Base-by-base conservation (phyloP, 2,888 invertebrate species). In the Andrena praecox region DNA sequence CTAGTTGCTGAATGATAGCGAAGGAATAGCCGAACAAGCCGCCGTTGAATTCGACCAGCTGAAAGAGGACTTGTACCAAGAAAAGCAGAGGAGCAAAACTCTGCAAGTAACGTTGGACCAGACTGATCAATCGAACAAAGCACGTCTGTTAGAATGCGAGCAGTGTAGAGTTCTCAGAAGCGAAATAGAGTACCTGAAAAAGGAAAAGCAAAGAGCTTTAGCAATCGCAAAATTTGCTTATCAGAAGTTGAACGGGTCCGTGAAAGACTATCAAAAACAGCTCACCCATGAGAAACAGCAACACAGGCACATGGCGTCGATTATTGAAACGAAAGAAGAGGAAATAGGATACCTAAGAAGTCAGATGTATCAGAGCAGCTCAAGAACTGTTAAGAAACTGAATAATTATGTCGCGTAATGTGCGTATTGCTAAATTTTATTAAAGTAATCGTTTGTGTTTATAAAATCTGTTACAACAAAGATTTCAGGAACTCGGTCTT, bases 1-100 rank as follows among this genome's bases (percentile, higher is more conserved):
- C 29, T 60, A 91, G 92, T 83, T 91, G 33, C 69, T 92, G 52
- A 88, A 88, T 60, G 88, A 91, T 29, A 91, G 91, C 66, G 87
- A 91, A 76, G 80, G 68, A 63, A 89, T 91, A 85, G 89, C 87
- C 2, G 77, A 86, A 48, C 88, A 91, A 86, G 89, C 88, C 31
- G 88, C 91, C n/a, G 69, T 80, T 29, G 91, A 92, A 82, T 91
- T 91, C 48, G 86, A 90, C 69, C 76, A 85, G 48, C 76, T 92
- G 20, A 87, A 88, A 62, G 85, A 87, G 24, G 87, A 91, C 80
- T 62, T 92, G 33, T 83, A 84, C 35, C 79, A 77, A 52, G 86
- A 89, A 54, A 90, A 85, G 67, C 80, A 89, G 76, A 87, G 70
- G 7, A 88, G 86, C 35, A 77, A 80, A 35, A 88, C 80, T 12